These are phyloP conservation scores for Furnarius figulus DNA, from an alignment of 2,113 vertebrate species.

Conservation along the genomic window DNA sequence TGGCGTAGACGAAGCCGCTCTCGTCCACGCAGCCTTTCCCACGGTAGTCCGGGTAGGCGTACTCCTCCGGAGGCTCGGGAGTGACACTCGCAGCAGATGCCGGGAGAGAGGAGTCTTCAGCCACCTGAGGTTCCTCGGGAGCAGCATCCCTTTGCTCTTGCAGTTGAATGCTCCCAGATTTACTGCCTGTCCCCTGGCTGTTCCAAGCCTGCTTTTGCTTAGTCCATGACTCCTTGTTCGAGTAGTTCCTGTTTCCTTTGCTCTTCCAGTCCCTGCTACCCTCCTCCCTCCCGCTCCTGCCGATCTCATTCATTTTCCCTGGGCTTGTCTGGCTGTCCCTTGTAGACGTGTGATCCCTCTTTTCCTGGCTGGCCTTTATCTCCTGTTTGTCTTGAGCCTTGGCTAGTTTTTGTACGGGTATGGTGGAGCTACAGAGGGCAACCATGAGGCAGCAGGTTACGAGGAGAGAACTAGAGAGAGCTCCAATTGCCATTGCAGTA, in stretches of 20 bases:
- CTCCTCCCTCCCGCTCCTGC: constrained; percentile 77
- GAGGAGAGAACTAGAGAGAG: constrained; percentile 84
- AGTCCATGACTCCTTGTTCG: constrained; percentile 76
- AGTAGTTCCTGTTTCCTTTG: constrained; percentile 75
- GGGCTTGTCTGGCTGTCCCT: constrained; percentile 75
- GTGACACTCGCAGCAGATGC: constrained; percentile 75
- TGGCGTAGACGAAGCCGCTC: constrained; percentile 95
- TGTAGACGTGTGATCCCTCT: constrained; percentile 78
- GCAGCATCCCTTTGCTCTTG: constrained; percentile 77
- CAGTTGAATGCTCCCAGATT: constrained; percentile 65
- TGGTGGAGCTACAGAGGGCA: constrained; percentile 84
- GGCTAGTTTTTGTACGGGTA: constrained; percentile 81
- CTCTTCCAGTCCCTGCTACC: constrained; percentile 74
- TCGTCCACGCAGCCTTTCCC: constrained; percentile 98
- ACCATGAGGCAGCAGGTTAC: constrained; percentile 89
- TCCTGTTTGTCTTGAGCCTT: constrained; percentile 76
- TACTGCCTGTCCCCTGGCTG: constrained; percentile 69
- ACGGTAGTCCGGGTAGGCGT: constrained; percentile 94
- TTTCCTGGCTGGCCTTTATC: constrained; percentile 78
- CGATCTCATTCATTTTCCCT: constrained; percentile 79
- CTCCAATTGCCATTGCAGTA: constrained; percentile 90
- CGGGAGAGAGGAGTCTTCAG: constrained; percentile 79
- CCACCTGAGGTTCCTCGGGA: constrained; percentile 67
- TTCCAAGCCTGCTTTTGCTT: constrained; percentile 77
- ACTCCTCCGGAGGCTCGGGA: constrained; percentile 88